Base-by-base conservation (phyloP, 2,888 invertebrate species). In the Lasius platythorax region DNA sequence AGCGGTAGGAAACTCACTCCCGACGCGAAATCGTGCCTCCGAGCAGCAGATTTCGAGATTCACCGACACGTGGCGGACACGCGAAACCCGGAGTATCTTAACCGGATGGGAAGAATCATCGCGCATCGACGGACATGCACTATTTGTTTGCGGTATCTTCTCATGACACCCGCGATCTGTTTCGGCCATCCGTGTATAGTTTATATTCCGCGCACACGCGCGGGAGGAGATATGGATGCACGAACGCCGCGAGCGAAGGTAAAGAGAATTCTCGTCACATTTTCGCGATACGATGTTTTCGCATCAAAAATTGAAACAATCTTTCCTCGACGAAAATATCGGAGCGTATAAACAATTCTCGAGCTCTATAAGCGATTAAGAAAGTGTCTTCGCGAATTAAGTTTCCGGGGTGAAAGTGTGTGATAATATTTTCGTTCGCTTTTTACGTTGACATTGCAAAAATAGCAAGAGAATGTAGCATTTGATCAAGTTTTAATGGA, bases 141-240 rank as follows among this genome's bases (percentile, higher is more conserved):
- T 68, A 40, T 70, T 61, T 79, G 46, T 66, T 50, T 53, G 37
- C 43, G 23, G 28, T 79, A 43, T 79, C 43, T 78, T 78, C 4
- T 18, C 58, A 43, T 23, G 15, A n/a, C 15, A 43, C 43, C 43
- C 18, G 11, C 58, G 58, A 43, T 79, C 37, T 58, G 23, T 43
- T 72, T 43, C 33, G n/a, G 30, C 9, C 9, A 56, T 56, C 15
- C 33, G 18, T 23, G n/a, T 61, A 12, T 30, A 64, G 9, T 64
- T 76, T 53, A 30, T 70, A 70, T 78, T 15, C 43, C n/a, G 43
- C 6, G 43, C 30, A 43, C n/a, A 30, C 6, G 43, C 23, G 23
- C 67, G 46, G 8, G 6, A 23, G 43, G 50, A 50, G 53, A 61
- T 40, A 76, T 53, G 40, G 40, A 58, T 53, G 37, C 53, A 9